Base-by-base conservation (phyloP, 2,888 invertebrate species). In the Ormyrus nitidulus region DNA sequence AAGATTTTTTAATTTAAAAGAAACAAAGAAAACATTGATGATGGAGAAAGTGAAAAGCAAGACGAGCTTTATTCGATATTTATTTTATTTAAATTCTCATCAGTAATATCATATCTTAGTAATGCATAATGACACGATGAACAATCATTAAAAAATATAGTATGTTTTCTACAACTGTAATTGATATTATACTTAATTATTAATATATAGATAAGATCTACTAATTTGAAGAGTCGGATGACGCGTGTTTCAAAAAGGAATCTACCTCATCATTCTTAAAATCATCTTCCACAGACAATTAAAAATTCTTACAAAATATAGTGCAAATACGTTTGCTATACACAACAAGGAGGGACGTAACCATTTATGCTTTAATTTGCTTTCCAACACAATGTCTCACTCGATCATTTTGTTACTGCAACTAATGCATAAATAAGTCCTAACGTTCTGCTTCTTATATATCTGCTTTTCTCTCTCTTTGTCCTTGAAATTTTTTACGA, bases 111-210 rank as follows among this genome's bases (percentile, higher is more conserved):
- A 84, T 87, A 87, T 84, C 84, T 87, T 82, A 84, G 85, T 88
- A 88, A 86, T 86, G 82, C 79, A 84, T 85, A 84, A 87, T 87
- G 86, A 88, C 87, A 88, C 82, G 78, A 82, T 82, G 80, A 84
- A 87, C 86, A 88, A 86, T 88, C 85, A 88, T 90, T 90, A 89
- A 89, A 90, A 90, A 90, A 89, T 89, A 90, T 87, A 87, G 86
- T 86, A 84, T 87, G 86, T 86, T 86, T 86, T 88, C 85, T 87
- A 88, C 88, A 87, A 87, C 85, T 89, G 88, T 85, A 88, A 86
- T 87, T 83, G 83, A 85, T 88, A 34, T 34, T 34, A 88, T 80
- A 82, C 80, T 78, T 82, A 80, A 69, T 75, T 65, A 69, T 82
- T 80, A 74, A 79, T 77, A 34, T 34, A 56, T 79, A 71, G 77